Conservation (phyloP, 2,888 invertebrate species). For the Petrolisthes manimaculis region DNA sequence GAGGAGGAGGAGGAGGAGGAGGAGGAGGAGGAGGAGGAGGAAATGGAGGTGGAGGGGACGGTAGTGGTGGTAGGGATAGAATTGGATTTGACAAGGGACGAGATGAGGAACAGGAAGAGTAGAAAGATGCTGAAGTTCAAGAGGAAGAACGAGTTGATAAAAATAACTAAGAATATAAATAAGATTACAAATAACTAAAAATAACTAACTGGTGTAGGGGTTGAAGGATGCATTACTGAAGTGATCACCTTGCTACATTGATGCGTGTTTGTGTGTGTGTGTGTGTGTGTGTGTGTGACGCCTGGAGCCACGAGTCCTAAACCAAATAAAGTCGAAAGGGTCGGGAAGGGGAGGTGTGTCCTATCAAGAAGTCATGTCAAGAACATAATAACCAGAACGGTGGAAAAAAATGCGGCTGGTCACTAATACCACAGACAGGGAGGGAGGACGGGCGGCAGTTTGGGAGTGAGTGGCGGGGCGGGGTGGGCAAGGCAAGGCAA, state of each 20-base stretch:
- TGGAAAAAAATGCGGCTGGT: background rate
- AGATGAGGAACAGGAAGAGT: background rate
- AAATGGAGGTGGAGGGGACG: background rate
- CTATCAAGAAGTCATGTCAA: conserved; percentile 3
- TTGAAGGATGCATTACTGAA: too few relatives aligned
- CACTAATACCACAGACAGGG: background rate
- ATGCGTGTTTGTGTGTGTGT: background rate
- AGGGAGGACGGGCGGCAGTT: conserved; percentile 31
- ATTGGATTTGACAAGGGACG: background rate
- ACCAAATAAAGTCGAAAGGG: too few relatives aligned
- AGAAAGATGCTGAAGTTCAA: background rate
- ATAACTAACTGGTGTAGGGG: too few relatives aligned
- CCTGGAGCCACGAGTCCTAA: too few relatives aligned
- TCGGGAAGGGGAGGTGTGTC: background rate
- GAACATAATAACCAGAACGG: background rate
- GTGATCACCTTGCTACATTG: background rate
- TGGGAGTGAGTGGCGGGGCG: conserved; percentile 17
- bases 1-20: too few relatives aligned
- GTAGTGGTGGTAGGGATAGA: background rate
- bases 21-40: background rate
- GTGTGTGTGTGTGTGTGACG: background rate
- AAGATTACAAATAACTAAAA: too few relatives aligned
- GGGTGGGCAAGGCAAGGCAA: background rate
- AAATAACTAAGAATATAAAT: too few relatives aligned
- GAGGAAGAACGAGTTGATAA: background rate